Evolutionary conservation across 1,140 invertebrate genomes (phyloP).

Genomic region (Chelonus insularis): DNA sequence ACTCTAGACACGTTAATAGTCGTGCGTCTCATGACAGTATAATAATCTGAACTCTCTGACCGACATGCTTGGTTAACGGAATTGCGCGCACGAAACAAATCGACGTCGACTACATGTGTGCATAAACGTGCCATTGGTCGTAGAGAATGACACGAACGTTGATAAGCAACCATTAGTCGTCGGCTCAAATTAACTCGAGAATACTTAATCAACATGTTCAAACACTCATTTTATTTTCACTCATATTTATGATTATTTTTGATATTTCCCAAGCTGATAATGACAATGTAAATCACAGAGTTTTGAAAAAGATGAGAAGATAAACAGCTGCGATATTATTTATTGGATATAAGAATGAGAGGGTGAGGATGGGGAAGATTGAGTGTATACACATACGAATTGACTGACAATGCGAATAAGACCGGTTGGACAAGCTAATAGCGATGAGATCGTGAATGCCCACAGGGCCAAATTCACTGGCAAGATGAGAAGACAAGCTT

Average conservation of each 20-base stretch:
- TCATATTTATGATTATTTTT: too few species aligned
- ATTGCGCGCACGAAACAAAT: constrained; percentile 18
- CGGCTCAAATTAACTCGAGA: constrained; percentile 18
- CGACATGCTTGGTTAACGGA: constrained; percentile 18
- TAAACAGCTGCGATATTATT: too few species aligned
- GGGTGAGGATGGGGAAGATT: too few species aligned
- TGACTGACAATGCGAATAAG: constrained; percentile 25
- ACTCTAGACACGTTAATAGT: constrained; percentile 17
- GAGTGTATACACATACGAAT: neutral
- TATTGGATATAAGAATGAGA: too few species aligned
- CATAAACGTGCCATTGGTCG: constrained; percentile 16
- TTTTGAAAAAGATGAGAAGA: too few species aligned
- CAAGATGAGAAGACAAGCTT: constrained; percentile 2
- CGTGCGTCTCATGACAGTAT: constrained; percentile 12
- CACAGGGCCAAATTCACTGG: neutral
- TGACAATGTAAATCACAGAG: too few species aligned
- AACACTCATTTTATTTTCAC: neutral
- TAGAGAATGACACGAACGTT: constrained; percentile 9
- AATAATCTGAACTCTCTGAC: constrained; percentile 19
- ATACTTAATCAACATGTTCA: constrained; percentile 15
- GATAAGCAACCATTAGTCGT: constrained; percentile 19
- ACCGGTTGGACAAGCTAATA: constrained; percentile 13
- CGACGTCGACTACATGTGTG: constrained; percentile 12
- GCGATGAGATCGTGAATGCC: constrained; percentile 12
- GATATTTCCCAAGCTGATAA: too few species aligned